Conservation (phyloP, 2,888 invertebrate species). For the Drosophila kanekoi region DNA sequence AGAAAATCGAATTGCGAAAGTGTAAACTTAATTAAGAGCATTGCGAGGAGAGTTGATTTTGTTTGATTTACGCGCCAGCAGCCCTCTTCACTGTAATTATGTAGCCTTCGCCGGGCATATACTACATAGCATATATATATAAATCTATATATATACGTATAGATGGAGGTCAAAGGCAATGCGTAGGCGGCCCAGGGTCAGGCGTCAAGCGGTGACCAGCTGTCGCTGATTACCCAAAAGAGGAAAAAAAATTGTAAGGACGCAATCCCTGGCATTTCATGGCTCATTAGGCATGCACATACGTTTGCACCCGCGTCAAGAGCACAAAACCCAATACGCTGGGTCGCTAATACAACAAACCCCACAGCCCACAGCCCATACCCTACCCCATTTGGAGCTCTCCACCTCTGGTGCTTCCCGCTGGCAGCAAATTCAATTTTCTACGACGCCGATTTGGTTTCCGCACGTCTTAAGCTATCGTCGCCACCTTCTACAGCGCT, state of each 20-base stretch:
- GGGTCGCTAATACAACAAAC: conserved; percentile 5
- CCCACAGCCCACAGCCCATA: not conserved
- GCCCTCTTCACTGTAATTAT: conserved; percentile 66
- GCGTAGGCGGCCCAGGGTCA: not conserved
- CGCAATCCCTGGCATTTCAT: conserved; percentile 63
- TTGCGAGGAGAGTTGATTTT: conserved; percentile 67
- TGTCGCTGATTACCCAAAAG: conserved; percentile 69
- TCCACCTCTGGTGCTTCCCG: conserved; percentile 6
- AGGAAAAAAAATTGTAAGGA: conserved; percentile 17
- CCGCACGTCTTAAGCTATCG: conserved; percentile 75
- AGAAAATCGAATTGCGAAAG: conserved; percentile 69
- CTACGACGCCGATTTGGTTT: conserved; percentile 79
- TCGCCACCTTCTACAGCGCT: conserved; percentile 15
- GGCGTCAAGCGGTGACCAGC: conserved; percentile 53
- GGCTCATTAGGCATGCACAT: conserved; percentile 79
- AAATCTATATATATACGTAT: conserved; percentile 5
- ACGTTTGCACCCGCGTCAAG: conserved; percentile 50
- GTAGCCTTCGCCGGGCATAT: conserved; percentile 19
- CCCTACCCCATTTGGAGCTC: not conserved
- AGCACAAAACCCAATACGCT: conserved; percentile 16
- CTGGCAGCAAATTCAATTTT: conserved; percentile 75
- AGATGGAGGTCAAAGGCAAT: conserved; percentile 20
- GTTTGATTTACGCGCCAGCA: conserved; percentile 73
- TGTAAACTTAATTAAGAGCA: conserved; percentile 78
- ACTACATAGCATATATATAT: not conserved